These are phyloP conservation scores for Pararge aegeria DNA, from an alignment of 1,140 invertebrate genomes.

Conservation along the genomic window DNA sequence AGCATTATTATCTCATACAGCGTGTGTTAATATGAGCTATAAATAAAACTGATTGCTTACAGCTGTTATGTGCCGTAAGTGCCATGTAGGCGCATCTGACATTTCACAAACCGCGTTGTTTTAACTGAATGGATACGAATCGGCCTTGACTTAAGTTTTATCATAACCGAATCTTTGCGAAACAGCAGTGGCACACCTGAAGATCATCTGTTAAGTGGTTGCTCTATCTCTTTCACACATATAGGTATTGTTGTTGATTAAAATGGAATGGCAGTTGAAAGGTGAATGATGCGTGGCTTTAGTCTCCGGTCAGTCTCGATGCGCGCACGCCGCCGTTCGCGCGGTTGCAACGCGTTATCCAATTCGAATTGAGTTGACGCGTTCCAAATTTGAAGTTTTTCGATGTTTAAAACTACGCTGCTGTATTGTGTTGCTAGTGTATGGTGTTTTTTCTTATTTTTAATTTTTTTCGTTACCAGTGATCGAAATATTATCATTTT, in stretches of 20 bases:
- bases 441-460: constrained; percentile 24
- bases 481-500: not conserved
- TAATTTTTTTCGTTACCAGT: constrained; percentile 33
- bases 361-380: constrained; percentile 42
- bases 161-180: constrained; percentile 45
- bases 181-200: constrained; percentile 39
- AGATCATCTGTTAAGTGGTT: constrained; percentile 39
- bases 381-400: constrained; percentile 59
- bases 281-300: constrained; percentile 56
- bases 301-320: constrained; percentile 69
- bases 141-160: constrained; percentile 54
- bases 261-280: constrained; percentile 45
- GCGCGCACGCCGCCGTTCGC: constrained; percentile 66
- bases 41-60: constrained; percentile 47
- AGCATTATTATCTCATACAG: constrained; percentile 13
- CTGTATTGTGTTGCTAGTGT: constrained; percentile 30
- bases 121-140: constrained; percentile 49
- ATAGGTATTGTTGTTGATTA: constrained; percentile 31
- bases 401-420: constrained; percentile 42
- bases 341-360: constrained; percentile 42
- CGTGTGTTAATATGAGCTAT: constrained; percentile 39
- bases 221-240: constrained; percentile 39
- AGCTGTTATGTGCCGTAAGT: constrained; percentile 42
- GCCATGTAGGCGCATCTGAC: constrained; percentile 44
- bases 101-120: constrained; percentile 52